Evolutionary conservation across 2,797 vertebrate species (phyloP).

Genomic region (Neostethus bicornis): DNA sequence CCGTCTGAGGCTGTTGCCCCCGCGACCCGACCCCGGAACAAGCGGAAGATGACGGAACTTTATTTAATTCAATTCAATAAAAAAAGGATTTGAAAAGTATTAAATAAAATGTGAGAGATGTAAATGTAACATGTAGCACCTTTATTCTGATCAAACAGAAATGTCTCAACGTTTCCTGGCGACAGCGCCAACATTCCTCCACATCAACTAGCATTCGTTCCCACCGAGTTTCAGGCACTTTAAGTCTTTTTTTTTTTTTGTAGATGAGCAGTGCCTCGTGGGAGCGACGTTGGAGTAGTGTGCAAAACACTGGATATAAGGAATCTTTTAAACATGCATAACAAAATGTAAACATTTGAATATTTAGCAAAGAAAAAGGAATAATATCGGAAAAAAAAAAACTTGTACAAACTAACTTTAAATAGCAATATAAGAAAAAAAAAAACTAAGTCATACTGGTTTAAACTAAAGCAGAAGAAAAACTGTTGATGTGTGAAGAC

Average conservation of each 20-base stretch:
- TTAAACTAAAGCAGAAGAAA: no score
- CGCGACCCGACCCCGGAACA: no score
- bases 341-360: conserved; percentile 72
- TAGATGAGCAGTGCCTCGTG: conserved; percentile 36
- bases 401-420: conserved; percentile 55
- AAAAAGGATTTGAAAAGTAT: no score
- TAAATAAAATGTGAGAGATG: conserved; percentile 6
- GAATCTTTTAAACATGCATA: conserved; percentile 64
- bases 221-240: conserved; percentile 63
- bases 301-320: conserved; percentile 67
- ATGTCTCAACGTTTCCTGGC: no score
- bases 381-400: conserved; percentile 32
- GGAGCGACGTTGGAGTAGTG: conserved; percentile 52
- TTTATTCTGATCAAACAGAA: conserved; percentile 34
- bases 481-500: no score
- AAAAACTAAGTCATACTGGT: conserved; percentile 24
- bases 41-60: no score
- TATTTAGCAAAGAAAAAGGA: conserved; percentile 25
- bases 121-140: conserved; percentile 41
- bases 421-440: conserved; percentile 50
- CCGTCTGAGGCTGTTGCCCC: no score
- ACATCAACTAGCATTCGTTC: conserved; percentile 27
- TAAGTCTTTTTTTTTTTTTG: conserved; percentile 42
- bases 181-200: no score
- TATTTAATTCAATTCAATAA: no score